Conservation (phyloP, 2,888 invertebrate species). For the Reticulitermes lucifugus region DNA sequence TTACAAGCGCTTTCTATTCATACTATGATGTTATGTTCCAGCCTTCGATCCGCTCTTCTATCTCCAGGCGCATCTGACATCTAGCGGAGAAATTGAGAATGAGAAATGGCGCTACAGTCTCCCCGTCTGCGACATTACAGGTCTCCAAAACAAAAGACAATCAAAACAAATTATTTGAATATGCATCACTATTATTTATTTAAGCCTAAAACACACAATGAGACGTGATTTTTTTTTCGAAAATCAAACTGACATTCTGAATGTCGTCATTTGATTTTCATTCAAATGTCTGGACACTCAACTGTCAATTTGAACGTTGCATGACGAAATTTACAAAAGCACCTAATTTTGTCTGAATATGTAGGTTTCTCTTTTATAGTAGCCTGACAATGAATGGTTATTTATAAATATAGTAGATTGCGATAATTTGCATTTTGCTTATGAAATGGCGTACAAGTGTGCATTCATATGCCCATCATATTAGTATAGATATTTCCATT, state of each 20-base stretch:
- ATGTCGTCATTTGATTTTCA: neutral
- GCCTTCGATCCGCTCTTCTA: conserved; percentile 49
- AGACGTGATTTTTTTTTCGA: conserved; percentile 22
- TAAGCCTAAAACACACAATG: conserved; percentile 10
- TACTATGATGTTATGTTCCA: conserved; percentile 45
- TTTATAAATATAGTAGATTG: neutral
- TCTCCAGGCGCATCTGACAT: conserved; percentile 53
- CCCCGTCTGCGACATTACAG: conserved; percentile 85
- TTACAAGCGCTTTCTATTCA: neutral
- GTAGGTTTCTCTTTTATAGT: neutral
- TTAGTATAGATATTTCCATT: too few species aligned
- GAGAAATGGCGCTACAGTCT: conserved; percentile 77
- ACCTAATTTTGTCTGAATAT: neutral
- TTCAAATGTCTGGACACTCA: neutral
- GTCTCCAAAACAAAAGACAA: conserved; percentile 60
- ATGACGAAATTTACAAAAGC: neutral
- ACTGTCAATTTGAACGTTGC: neutral
- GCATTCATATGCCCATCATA: too few species aligned
- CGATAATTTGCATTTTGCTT: neutral
- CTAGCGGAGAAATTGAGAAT: conserved; percentile 61
- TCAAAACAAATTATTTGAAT: neutral
- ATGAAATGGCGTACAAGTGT: neutral
- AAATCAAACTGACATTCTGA: neutral
- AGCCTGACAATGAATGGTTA: neutral
- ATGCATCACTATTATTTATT: neutral